phyloP scores from a whole-genome alignment of 2,113 vertebrate species.

The Varanus salvator region DNA sequence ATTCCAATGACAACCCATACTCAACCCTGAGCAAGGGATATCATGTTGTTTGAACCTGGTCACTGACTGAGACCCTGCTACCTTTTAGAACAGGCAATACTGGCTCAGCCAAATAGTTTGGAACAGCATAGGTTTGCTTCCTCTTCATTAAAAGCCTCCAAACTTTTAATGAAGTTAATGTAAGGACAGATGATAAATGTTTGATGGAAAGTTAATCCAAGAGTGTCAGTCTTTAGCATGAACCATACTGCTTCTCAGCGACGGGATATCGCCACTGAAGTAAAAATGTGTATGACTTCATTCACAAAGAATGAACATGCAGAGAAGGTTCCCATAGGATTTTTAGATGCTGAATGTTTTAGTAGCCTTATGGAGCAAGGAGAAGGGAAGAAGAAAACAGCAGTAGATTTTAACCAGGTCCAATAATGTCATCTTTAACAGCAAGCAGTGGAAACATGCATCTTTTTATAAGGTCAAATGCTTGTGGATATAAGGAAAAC shows the following conservation, averaged over 20 bases:
- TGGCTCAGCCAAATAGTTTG: background rate
- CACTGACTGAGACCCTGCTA: no score
- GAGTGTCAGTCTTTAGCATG: slow-evolving; percentile 17
- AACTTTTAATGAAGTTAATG: background rate
- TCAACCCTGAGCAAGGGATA: no score
- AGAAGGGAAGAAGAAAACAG: slow-evolving; percentile 13
- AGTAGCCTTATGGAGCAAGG: background rate
- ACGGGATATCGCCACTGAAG: slow-evolving; percentile 15
- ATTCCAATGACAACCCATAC: no score
- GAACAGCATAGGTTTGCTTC: background rate
- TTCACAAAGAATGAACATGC: slow-evolving; percentile 48
- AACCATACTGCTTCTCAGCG: slow-evolving; percentile 48
- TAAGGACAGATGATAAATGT: no score
- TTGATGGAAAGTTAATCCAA: background rate
- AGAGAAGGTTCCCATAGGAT: slow-evolving; percentile 35
- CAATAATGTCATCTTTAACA: background rate
- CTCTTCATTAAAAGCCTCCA: background rate
- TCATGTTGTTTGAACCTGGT: no score
- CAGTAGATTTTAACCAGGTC: slow-evolving; percentile 12
- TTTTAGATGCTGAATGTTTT: slow-evolving; percentile 15
- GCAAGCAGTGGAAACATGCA: slow-evolving; percentile 12
- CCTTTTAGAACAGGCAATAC: no score
- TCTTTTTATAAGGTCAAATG: slow-evolving; percentile 28
- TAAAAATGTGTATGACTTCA: slow-evolving; percentile 16
- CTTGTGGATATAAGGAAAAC: background rate